phyloP scores from a whole-genome alignment of 2,113 vertebrate genomes.

The Aphelocoma coerulescens region DNA sequence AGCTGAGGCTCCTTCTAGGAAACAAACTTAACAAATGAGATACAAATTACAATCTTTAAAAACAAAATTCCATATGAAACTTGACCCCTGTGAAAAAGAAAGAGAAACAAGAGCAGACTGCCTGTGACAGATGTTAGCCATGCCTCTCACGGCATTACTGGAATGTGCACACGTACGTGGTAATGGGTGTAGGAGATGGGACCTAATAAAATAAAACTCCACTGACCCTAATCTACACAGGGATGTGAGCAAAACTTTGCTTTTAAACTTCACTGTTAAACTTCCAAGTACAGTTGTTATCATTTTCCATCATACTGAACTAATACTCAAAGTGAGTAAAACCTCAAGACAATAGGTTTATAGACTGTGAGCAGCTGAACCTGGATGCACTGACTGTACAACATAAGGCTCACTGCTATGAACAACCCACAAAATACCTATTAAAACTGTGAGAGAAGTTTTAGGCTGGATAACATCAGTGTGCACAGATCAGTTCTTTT shows the following conservation, averaged over 20 bases:
- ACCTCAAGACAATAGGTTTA: not conserved
- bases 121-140: not conserved
- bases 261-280: not conserved
- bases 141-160: not conserved
- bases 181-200: not conserved
- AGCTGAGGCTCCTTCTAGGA: not conserved
- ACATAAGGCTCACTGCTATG: not conserved
- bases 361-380: not conserved
- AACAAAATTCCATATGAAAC: slow-evolving; percentile 1
- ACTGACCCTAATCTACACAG: not conserved
- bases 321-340: not conserved
- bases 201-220: not conserved
- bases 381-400: not conserved
- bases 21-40: not conserved
- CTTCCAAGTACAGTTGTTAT: not conserved
- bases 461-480: not conserved
- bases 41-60: not conserved
- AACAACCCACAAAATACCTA: not conserved
- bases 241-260: not conserved
- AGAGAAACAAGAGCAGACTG: not conserved
- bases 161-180: rapidly evolving
- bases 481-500: not conserved
- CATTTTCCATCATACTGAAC: not conserved
- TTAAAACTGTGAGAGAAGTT: not conserved
- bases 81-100: not conserved